Base-by-base conservation (phyloP, 2,888 invertebrate species). In the Lamellibrachia columna region DNA sequence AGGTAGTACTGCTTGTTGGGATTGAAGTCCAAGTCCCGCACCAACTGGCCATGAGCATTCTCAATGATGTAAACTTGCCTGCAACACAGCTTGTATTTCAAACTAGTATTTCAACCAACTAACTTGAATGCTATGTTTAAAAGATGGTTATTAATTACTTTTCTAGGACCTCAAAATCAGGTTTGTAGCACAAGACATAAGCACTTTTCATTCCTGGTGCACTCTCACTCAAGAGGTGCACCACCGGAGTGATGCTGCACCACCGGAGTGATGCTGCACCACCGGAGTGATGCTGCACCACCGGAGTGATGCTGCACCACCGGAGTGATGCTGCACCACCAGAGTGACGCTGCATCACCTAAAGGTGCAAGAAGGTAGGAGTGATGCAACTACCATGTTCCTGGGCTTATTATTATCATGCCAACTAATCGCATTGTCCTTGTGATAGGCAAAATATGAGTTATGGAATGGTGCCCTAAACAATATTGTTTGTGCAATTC, bases 1-100 rank as follows among this genome's bases (percentile, higher is more conserved):
- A 99, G 96, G 95, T 98, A 98, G 95, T 99, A 99, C 95, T 99
- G 99, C 96, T 98, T 98, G 97, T 99, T 99, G n/a, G 99, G 98
- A 97, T 99, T 99, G 96, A 99, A 99, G 97, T 99, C 99, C 90
- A 99, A 96, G 96, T 99, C 98, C 92, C 99, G 93, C 1, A 98
- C 98, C 90, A 98, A 97, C 96, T 99, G 99, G 40, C 98, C 97
- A 97, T 99, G 99, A 3, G 98, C 98, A 94, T 98, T 98, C 94
- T 98, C 98, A 94, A 99, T 98, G 94, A 97, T 97, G 98, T 98
- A 99, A 0, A 98, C 98, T 95, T 98, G 98, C 94, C 97, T 97
- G 94, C 94, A 93, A 92, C 91, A 75, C 28, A 92, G 28, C 22
- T n/a, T 3, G 40, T 92, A 90, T 6, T 22, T 92, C 28, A 28